Percentiles rank a stretch among this genome's conserved stretches.
Conservation (phyloP, 2,113 vertebrate species). For the Piaya cayana region DNA sequence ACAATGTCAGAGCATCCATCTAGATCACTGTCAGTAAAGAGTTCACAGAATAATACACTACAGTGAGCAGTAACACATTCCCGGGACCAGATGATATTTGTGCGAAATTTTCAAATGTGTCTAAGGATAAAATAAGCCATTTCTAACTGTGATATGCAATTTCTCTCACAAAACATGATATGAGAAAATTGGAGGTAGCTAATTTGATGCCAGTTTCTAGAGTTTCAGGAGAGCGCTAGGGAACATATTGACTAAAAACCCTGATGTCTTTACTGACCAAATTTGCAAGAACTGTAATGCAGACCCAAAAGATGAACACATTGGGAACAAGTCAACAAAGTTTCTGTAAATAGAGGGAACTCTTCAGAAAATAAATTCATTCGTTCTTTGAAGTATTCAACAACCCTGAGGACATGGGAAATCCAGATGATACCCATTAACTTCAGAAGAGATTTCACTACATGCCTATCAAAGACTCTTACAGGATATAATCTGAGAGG, state of each 20-base stretch:
- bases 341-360: background rate
- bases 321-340: background rate
- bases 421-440: background rate
- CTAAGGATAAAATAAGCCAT: background rate
- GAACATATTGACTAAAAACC: background rate
- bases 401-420: background rate
- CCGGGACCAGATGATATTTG: background rate
- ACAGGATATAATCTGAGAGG: background rate
- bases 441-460: conserved; percentile 1
- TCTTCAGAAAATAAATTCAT: background rate
- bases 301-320: background rate
- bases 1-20: background rate
- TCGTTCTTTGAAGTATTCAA: background rate
- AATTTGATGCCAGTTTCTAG: background rate
- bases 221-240: background rate
- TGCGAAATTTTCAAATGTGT: background rate
- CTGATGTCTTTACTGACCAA: background rate
- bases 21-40: background rate
- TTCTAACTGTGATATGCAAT: background rate
- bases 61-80: background rate
- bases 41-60: background rate
- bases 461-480: background rate
- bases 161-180: background rate
- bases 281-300: background rate
- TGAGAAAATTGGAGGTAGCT: background rate